phyloP scores from a whole-genome alignment of 2,797 vertebrate species.

The Balearica regulorum region DNA sequence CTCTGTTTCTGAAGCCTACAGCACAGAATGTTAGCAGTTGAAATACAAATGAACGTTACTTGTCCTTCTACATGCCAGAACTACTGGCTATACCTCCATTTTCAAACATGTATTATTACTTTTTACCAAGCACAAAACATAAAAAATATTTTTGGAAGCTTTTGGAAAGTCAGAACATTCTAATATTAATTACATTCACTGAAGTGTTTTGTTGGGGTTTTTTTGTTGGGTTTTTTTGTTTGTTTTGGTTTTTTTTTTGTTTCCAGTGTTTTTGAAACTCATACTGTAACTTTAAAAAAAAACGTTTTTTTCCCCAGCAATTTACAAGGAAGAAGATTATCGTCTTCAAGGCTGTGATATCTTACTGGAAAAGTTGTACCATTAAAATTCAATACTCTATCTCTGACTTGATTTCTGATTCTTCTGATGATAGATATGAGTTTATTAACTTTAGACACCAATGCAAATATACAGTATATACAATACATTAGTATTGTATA shows the following conservation, averaged over 20 bases:
- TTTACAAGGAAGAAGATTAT: neutral
- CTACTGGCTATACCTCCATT: neutral
- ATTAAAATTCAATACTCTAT: neutral
- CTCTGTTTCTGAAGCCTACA: neutral
- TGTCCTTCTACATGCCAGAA: neutral
- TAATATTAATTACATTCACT: neutral
- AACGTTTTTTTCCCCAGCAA: neutral
- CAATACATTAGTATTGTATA: neutral
- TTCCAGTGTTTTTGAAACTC: neutral
- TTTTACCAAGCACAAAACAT: neutral
- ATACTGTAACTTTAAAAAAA: neutral
- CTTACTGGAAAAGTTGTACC: neutral
- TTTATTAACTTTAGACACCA: neutral
- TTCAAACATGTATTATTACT: neutral
- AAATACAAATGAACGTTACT: neutral
- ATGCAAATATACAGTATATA: neutral
- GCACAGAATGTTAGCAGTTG: neutral
- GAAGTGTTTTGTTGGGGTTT: too few species aligned
- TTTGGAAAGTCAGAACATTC: neutral
- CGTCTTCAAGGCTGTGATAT: neutral
- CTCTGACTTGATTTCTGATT: neutral
- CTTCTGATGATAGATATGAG: neutral
- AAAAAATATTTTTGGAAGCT: neutral
- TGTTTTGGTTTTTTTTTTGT: neutral
- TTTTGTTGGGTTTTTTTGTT: too few species aligned